phyloP scores from a whole-genome alignment of 1,140 invertebrate species.

The Amphibalanus amphitrite region DNA sequence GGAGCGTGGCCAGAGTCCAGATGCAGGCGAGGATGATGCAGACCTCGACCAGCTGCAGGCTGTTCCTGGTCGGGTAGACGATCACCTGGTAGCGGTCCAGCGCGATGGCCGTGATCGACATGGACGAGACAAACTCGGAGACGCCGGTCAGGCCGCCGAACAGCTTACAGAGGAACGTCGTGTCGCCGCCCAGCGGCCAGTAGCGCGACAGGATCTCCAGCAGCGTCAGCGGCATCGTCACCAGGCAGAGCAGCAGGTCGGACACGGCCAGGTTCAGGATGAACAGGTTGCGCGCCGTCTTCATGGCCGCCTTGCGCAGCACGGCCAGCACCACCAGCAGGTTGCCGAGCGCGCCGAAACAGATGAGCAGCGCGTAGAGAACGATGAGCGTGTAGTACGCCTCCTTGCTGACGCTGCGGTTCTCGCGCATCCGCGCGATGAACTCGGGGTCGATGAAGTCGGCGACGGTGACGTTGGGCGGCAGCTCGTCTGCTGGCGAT shows the following conservation, averaged over 20 bases:
- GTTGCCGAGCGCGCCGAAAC: slow-evolving; percentile 58
- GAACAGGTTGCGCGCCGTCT: slow-evolving; percentile 70
- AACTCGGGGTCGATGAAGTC: not conserved
- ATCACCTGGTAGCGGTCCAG: slow-evolving; percentile 66
- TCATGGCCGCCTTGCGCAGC: slow-evolving; percentile 57
- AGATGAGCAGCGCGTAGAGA: slow-evolving; percentile 51
- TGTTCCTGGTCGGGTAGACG: slow-evolving; percentile 61
- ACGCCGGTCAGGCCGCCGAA: slow-evolving; percentile 61
- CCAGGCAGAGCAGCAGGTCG: slow-evolving; percentile 60
- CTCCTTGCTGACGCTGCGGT: slow-evolving; percentile 43
- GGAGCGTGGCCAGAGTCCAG: slow-evolving; percentile 54
- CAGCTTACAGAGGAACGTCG: slow-evolving; percentile 52
- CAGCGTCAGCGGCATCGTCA: slow-evolving; percentile 68
- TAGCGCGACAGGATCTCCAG: slow-evolving; percentile 59
- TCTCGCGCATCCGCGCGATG: slow-evolving; percentile 20
- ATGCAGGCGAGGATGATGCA: slow-evolving; percentile 50
- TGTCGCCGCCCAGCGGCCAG: slow-evolving; percentile 44
- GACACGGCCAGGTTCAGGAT: slow-evolving; percentile 77
- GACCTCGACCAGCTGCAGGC: slow-evolving; percentile 51
- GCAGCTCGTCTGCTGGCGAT: too few species aligned
- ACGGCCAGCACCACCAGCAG: slow-evolving; percentile 58
- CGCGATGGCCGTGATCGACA: slow-evolving; percentile 76
- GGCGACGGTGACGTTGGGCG: not conserved
- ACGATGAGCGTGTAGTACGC: slow-evolving; percentile 44
- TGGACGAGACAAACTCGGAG: slow-evolving; percentile 73